phyloP scores from a whole-genome alignment of 2,113 vertebrate species.

The Ammodytes dubius region DNA sequence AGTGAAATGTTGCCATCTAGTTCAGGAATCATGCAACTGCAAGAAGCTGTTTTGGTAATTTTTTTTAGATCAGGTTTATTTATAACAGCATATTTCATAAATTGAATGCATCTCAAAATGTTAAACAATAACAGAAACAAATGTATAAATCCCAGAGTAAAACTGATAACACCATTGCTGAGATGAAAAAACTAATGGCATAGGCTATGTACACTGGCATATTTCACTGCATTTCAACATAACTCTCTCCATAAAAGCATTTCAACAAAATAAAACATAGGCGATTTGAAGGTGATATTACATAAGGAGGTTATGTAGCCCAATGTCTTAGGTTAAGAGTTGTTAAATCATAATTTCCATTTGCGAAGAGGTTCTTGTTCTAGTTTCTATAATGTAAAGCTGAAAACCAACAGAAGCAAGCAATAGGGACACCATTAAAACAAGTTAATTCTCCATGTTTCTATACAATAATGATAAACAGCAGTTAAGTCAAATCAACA shows the following conservation, averaged over 20 bases:
- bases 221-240: neutral
- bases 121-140: neutral
- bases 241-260: neutral
- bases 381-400: neutral
- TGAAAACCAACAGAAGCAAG: neutral
- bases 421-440: neutral
- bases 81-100: constrained; percentile 8
- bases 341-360: neutral
- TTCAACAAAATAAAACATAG: neutral
- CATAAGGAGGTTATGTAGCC: neutral
- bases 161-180: neutral
- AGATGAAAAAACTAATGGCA: neutral
- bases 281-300: neutral
- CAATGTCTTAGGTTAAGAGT: neutral
- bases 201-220: neutral
- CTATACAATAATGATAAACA: neutral
- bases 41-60: neutral
- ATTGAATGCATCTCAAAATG: neutral
- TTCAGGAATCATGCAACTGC: neutral
- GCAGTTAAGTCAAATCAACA: neutral
- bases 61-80: constrained; percentile 26
- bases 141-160: neutral
- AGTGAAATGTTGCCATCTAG: constrained; percentile 52
- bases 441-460: neutral
- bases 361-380: neutral